These are phyloP conservation scores for Caenorhabditis virilis DNA, from an alignment of 2,888 invertebrate genomes.

Conservation along the genomic window DNA sequence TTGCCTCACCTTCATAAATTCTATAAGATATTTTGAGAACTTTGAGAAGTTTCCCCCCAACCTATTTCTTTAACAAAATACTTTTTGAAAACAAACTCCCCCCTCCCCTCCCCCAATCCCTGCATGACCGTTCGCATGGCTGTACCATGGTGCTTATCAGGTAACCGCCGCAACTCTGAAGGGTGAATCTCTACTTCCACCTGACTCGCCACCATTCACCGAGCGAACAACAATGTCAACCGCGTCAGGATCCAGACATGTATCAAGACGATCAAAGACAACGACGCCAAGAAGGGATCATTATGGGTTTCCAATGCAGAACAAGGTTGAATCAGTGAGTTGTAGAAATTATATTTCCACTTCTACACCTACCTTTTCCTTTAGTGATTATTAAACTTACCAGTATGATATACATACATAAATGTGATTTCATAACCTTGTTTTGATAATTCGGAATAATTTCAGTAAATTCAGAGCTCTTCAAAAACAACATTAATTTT, in stretches of 20 bases:
- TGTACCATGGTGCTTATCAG: slow-evolving; percentile 41
- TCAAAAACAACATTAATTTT: no score
- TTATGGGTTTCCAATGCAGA: slow-evolving; percentile 30
- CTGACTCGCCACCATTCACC: slow-evolving; percentile 31
- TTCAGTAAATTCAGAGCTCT: no score
- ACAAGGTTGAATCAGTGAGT: slow-evolving; percentile 46
- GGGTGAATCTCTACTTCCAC: slow-evolving; percentile 51
- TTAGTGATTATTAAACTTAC: neutral
- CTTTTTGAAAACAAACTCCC: no score
- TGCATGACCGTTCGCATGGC: slow-evolving; percentile 45
- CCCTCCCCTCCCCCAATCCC: no score
- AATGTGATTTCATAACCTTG: no score
- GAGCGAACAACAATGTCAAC: slow-evolving; percentile 32
- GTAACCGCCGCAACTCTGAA: slow-evolving; percentile 57
- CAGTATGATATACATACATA: no score
- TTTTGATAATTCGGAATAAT: no score
- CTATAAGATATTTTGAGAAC: no score
- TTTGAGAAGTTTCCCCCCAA: no score
- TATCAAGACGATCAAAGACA: slow-evolving; percentile 10
- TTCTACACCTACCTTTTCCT: neutral
- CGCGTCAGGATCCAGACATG: slow-evolving; percentile 5
- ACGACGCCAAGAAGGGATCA: slow-evolving; percentile 20
- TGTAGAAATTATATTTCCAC: slow-evolving; percentile 8
- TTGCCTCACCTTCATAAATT: no score
- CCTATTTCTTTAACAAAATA: no score